Evolutionary conservation across 2,113 vertebrate species (phyloP), one percentile per base, ranked within the genome.

Genomic region (Tenebrosternarchus preto): DNA sequence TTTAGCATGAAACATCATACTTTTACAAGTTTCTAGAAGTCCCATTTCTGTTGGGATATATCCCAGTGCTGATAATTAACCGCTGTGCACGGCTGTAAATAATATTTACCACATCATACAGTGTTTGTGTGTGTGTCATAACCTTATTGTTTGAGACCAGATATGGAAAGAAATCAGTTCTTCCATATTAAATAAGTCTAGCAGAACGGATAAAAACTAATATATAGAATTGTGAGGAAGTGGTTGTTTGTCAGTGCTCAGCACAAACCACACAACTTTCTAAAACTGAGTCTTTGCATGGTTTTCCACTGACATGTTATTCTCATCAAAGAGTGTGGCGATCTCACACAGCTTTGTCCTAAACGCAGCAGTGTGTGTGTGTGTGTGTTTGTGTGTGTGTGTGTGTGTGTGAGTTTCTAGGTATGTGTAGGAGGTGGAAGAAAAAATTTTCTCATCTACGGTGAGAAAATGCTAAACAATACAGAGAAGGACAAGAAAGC

Each of bases 251-350:
- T 73, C 70, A 73, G n/a, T 24, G 22, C 27, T 0, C 24, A 16
- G 33, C 15, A 9, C 72, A 36, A 79, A 33, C 63, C 8, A 3
- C 78, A 56, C 16, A 9, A 50, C 43, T 43, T 43, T 39, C 2
- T 53, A 50, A 79, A 79, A 31, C 19, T 31, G 25, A 57, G 56
- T 25, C 67, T 33, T 24, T 2, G 39, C 46, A 55, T 20, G 59
- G 25, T 73, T 80, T 80, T 80, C 78, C 78, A 80, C 78, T 73
- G 36, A 64, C 56, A 60, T 80, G 78, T 66, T 80, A 59, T 80
- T 80, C 43, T 73, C 70, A 80, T 80, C 60, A 80, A 66, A 39
- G 33, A 55, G 29, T 73, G 46, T 80, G 17, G 56, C 66, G 78
- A 73, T 80, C 22, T 72, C 56, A 24, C 43, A 27, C 46, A 68